A percentile compares a stretch with the other conserved stretches of the same genome.
These are phyloP conservation scores for Cephus runcator DNA, from an alignment of 2,888 invertebrate genomes.

Conservation along the genomic window DNA sequence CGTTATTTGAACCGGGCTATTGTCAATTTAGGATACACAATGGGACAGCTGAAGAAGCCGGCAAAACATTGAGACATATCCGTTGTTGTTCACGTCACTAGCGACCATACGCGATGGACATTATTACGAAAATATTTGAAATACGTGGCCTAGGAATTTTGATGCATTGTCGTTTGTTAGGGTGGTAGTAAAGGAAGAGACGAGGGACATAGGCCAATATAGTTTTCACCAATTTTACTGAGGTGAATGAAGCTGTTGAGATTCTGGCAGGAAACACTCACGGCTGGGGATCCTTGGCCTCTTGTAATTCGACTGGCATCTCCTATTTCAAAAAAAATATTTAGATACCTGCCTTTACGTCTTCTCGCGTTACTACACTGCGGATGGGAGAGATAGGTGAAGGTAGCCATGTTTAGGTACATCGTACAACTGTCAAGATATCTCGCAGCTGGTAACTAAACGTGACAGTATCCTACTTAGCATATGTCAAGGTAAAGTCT, in stretches of 20 bases:
- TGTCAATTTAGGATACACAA: constrained; percentile 53
- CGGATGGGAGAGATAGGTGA: neutral
- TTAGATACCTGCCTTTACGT: constrained; percentile 29
- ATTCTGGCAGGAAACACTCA: constrained; percentile 22
- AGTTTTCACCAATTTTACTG: constrained; percentile 14
- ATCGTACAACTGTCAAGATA: constrained; percentile 1
- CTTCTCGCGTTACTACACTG: neutral
- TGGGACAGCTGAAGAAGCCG: constrained; percentile 61
- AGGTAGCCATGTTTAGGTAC: neutral
- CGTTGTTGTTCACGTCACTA: constrained; percentile 58
- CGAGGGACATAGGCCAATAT: neutral
- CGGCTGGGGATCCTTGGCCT: constrained; percentile 30
- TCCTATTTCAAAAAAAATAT: constrained; percentile 39
- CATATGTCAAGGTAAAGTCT: neutral
- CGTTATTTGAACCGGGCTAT: constrained; percentile 57
- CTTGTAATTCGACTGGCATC: constrained; percentile 31
- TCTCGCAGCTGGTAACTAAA: constrained; percentile 6
- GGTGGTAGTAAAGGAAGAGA: neutral
- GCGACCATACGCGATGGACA: constrained; percentile 35
- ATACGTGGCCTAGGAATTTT: constrained; percentile 8
- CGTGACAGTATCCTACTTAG: neutral
- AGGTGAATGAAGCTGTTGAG: constrained; percentile 8
- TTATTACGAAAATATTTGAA: constrained; percentile 62
- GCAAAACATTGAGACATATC: constrained; percentile 64
- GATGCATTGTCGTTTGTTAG: neutral